Evolutionary conservation across 2,888 invertebrate species (phyloP).

Genomic region (Gastracanthus pulcherrimus): DNA sequence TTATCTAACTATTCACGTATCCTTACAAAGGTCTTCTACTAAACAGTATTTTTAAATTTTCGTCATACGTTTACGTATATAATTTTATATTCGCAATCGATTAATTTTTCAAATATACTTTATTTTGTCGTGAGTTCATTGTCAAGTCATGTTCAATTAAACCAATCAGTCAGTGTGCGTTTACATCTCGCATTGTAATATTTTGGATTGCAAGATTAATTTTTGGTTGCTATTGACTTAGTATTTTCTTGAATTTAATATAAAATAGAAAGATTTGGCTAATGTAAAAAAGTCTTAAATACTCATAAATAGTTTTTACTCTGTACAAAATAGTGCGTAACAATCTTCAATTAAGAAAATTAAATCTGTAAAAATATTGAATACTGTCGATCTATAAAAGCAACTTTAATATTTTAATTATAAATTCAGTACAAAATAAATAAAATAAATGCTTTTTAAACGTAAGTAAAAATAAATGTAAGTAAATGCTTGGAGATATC

Average conservation of each 20-base stretch:
- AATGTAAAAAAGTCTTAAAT: conserved; percentile 55
- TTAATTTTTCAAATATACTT: conserved; percentile 14
- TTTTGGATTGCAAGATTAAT: conserved; percentile 50
- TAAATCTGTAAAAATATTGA: conserved; percentile 27
- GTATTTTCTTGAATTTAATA: conserved; percentile 49
- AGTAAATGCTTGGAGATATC: conserved; percentile 36
- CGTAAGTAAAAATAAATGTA: no score
- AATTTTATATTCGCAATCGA: conserved; percentile 31
- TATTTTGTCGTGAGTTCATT: conserved; percentile 29
- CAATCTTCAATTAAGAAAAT: conserved; percentile 27
- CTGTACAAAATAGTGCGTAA: conserved; percentile 50
- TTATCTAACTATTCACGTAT: conserved; percentile 55
- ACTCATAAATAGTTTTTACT: conserved; percentile 44
- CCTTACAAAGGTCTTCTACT: conserved; percentile 47
- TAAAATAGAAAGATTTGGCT: conserved; percentile 53
- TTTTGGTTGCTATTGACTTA: conserved; percentile 60
- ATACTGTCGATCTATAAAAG: conserved; percentile 22
- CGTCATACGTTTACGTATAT: conserved; percentile 19
- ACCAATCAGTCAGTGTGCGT: conserved; percentile 56
- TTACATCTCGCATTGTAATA: conserved; percentile 45
- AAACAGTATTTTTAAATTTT: conserved; percentile 47
- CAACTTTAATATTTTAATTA: conserved; percentile 10
- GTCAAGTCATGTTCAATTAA: conserved; percentile 42
- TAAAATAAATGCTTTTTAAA: conserved; percentile 40
- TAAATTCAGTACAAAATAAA: conserved; percentile 7